Conservation (phyloP, 1,140 invertebrate species). For the Gerris buenoi region DNA sequence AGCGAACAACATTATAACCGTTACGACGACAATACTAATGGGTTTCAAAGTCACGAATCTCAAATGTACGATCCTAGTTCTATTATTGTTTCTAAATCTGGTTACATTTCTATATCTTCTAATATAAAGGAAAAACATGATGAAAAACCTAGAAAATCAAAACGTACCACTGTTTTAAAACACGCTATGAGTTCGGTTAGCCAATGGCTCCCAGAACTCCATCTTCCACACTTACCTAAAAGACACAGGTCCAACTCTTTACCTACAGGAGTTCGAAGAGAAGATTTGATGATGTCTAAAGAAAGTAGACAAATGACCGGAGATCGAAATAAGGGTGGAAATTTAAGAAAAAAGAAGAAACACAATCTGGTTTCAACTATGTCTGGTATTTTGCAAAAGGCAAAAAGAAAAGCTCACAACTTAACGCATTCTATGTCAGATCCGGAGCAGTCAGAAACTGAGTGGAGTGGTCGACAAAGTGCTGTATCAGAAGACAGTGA, state of each 20-base stretch:
- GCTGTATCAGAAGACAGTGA: slow-evolving; percentile 46
- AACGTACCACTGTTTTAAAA: slow-evolving; percentile 51
- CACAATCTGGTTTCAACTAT: slow-evolving; percentile 61
- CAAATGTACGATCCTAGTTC: slow-evolving; percentile 36
- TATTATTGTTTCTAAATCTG: slow-evolving; percentile 61
- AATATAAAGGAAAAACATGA: slow-evolving; percentile 39
- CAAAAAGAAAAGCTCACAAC: slow-evolving; percentile 43
- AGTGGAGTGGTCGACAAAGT: slow-evolving; percentile 48
- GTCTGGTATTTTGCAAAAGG: slow-evolving; percentile 62
- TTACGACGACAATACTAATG: not conserved
- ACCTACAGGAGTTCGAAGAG: slow-evolving; percentile 47
- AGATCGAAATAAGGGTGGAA: slow-evolving; percentile 10
- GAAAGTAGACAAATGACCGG: slow-evolving; percentile 7
- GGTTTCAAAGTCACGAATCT: not conserved
- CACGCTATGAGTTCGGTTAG: slow-evolving; percentile 65
- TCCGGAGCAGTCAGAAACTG: slow-evolving; percentile 60
- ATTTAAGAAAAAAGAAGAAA: slow-evolving; percentile 51
- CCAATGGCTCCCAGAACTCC: slow-evolving; percentile 64
- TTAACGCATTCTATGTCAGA: slow-evolving; percentile 48
- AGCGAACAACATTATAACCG: not conserved
- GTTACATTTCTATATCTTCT: slow-evolving; percentile 59
- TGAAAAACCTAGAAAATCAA: slow-evolving; percentile 48
- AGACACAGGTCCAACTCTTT: slow-evolving; percentile 64
- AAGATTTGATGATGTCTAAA: slow-evolving; percentile 33
- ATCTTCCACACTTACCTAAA: slow-evolving; percentile 41